A percentile compares a stretch with the other conserved stretches of the same genome.
These are phyloP conservation scores for Ageneiosus marmoratus DNA, from an alignment of 2,113 vertebrate species.

Conservation along the genomic window DNA sequence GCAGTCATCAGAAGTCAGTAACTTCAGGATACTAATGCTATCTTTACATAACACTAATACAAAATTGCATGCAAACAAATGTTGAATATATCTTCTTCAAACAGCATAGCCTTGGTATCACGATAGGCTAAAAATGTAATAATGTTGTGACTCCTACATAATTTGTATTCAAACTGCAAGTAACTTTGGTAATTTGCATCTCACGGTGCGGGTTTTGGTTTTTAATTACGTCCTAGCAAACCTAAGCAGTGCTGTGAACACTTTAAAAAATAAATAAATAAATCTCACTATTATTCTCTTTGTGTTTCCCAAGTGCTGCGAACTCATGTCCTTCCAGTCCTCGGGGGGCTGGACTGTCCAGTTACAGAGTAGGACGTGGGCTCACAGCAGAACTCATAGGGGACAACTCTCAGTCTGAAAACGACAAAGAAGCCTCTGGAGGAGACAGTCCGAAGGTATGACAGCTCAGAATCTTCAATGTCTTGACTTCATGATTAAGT, in stretches of 20 bases:
- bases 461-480: background rate
- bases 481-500: background rate
- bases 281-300: background rate
- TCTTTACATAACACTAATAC: too few relatives aligned
- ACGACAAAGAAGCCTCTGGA: constrained; percentile 95
- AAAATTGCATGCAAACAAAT: background rate
- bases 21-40: background rate
- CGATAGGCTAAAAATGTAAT: background rate
- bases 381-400: constrained; percentile 91
- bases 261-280: background rate
- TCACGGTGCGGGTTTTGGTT: background rate
- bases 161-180: background rate
- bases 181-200: background rate
- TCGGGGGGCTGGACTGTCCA: constrained; percentile 91
- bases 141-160: background rate
- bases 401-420: constrained; percentile 92
- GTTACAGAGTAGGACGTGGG: constrained; percentile 89
- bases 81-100: background rate
- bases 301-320: constrained; percentile 79
- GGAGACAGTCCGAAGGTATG: constrained; percentile 98
- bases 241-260: background rate
- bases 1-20: background rate
- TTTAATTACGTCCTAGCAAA: background rate
- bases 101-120: background rate
- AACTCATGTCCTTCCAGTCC: constrained; percentile 98